phyloP scores from a whole-genome alignment of 2,797 vertebrate genomes.

The Gouania willdenowi region DNA sequence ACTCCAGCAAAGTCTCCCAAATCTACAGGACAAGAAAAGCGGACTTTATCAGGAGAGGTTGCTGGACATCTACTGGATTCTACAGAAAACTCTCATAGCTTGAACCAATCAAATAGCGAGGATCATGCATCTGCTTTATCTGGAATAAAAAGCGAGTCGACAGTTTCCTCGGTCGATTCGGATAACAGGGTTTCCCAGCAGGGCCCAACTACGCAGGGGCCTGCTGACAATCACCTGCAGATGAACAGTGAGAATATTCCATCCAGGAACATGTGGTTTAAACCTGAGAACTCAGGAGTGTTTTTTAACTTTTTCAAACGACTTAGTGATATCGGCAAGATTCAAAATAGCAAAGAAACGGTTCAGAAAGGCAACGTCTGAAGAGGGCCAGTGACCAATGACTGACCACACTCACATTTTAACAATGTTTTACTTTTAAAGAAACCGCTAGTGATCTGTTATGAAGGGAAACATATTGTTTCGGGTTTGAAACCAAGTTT shows the following conservation, averaged over 20 bases:
- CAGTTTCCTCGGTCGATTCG: not conserved
- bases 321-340: constrained; percentile 61
- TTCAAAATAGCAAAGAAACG: constrained; percentile 39
- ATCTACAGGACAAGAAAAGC: constrained; percentile 22
- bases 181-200: no score
- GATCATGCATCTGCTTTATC: constrained; percentile 16
- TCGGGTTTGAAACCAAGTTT: no score
- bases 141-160: constrained; percentile 26
- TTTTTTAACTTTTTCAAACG: constrained; percentile 72
- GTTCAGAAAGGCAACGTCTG: constrained; percentile 20
- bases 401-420: no score
- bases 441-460: no score
- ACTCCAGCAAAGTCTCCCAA: constrained; percentile 14
- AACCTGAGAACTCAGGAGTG: constrained; percentile 48
- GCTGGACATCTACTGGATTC: constrained; percentile 25
- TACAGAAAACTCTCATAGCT: constrained; percentile 13
- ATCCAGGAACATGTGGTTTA: constrained; percentile 36
- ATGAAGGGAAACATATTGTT: no score
- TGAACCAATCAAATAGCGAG: constrained; percentile 1
- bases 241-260: constrained; percentile 29
- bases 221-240: not conserved
- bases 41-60: constrained; percentile 22
- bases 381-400: constrained; percentile 37
- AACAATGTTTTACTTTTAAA: no score
- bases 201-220: no score